phyloP scores from a whole-genome alignment of 2,888 invertebrate species.

The Drosophila stalkeri region DNA sequence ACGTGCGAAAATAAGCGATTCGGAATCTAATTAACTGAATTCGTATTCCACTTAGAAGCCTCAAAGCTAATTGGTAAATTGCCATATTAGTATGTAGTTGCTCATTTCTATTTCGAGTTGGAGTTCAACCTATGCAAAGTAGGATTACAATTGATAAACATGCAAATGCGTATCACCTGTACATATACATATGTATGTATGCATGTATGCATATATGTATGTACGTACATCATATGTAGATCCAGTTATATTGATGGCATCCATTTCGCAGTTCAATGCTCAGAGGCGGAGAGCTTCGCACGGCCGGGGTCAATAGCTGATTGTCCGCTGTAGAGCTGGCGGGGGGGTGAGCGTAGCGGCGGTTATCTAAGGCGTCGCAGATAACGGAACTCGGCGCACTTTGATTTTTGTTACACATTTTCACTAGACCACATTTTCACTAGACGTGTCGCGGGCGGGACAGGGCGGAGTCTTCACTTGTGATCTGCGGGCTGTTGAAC shows the following conservation, averaged over 20 bases:
- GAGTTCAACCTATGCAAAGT: neutral
- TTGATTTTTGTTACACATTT: conserved; percentile 14
- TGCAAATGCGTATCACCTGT: too few relatives aligned
- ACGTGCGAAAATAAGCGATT: neutral
- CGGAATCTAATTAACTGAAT: neutral
- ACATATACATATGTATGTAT: neutral
- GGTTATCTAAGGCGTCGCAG: conserved; percentile 6
- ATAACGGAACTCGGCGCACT: conserved; percentile 30
- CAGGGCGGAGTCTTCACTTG: conserved; percentile 1
- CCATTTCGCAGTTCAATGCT: conserved; percentile 66
- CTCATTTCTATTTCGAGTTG: neutral
- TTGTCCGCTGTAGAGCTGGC: conserved; percentile 31
- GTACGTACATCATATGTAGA: neutral
- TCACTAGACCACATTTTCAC: neutral
- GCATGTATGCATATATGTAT: neutral
- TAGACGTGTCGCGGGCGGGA: neutral
- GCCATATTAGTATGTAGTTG: neutral
- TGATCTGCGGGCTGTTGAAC: conserved; percentile 37
- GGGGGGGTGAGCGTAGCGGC: conserved; percentile 10
- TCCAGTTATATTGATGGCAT: conserved; percentile 9
- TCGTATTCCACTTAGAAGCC: neutral
- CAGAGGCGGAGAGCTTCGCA: conserved; percentile 57
- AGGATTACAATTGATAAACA: neutral
- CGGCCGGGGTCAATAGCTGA: conserved; percentile 64
- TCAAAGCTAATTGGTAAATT: neutral